These are phyloP conservation scores for Sebastes elongatus DNA, from an alignment of 2,797 vertebrate genomes.

Conservation along the genomic window DNA sequence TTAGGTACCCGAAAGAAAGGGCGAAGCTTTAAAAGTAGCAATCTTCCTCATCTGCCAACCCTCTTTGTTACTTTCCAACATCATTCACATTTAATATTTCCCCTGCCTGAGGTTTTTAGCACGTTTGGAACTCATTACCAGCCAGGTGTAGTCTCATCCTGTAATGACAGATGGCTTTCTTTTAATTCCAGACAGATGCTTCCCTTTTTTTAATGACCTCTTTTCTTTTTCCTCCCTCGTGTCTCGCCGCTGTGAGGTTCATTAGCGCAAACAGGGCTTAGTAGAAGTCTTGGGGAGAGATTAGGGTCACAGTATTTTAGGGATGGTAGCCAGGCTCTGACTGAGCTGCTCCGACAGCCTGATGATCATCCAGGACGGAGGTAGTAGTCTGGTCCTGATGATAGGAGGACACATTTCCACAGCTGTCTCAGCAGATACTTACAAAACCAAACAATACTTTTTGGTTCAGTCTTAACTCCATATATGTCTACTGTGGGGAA, in stretches of 20 bases:
- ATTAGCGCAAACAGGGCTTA: constrained; percentile 53
- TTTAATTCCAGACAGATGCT: constrained; percentile 63
- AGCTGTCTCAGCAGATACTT: background rate
- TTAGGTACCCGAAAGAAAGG: background rate
- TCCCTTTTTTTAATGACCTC: constrained; percentile 34
- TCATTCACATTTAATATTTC: constrained; percentile 34
- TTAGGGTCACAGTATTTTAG: constrained; percentile 49
- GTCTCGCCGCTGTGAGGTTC: constrained; percentile 38
- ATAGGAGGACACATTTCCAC: background rate
- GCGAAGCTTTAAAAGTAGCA: constrained; percentile 1
- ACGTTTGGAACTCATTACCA: constrained; percentile 37
- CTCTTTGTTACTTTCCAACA: constrained; percentile 17
- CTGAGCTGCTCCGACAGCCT: constrained; percentile 9
- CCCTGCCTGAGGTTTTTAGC: constrained; percentile 37
- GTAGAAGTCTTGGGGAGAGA: constrained; percentile 40
- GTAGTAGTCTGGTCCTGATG: background rate
- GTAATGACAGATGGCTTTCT: constrained; percentile 60
- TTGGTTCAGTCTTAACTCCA: background rate
- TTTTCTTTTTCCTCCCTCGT: background rate
- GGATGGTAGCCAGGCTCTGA: constrained; percentile 9
- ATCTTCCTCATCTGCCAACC: constrained; percentile 18
- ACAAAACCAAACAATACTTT: background rate
- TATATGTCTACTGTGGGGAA: background rate
- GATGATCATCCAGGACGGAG: background rate
- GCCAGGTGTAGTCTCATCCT: constrained; percentile 57